Evolutionary conservation across 2,888 invertebrate genomes (phyloP), one percentile per base, ranked within the genome.

Genomic region (Molanna angustata): DNA sequence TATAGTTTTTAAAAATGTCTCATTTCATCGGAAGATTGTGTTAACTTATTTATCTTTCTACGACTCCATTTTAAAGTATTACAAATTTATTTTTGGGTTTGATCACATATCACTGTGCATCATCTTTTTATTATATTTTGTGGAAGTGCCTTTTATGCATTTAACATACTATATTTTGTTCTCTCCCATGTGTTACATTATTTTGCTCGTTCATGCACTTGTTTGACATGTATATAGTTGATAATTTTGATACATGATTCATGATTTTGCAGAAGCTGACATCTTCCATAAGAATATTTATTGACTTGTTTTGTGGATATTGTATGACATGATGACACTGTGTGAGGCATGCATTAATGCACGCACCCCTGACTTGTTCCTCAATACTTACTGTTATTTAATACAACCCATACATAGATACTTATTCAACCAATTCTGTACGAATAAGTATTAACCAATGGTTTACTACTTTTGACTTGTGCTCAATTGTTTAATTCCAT

Each of bases 141-240:
- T 54, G 52, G 49, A 54, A 57, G 57, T 57, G 57, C 57, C 57
- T 57, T 56, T 54, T 49, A 57, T 22, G 57, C 57, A 57, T 57
- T 54, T 54, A 54, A 57, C 57, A 50, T 48, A 48, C n/a, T 50
- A 53, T 33, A 52, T 46, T 20, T 37, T 52, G 11, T 47, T n/a
- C n/a, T n/a, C 20, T 42, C 17, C 47, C 20, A 14, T 33, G 21
- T 39, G 18, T 49, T 41, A 49, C 49, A 56, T 39, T 49, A 40
- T 48, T 44, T 48, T 56, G 32, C 43, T 49, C 44, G 37, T 43
- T 18, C 14, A 41, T 31, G 46, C 41, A 22, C 41, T 42, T 16
- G 47, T 51, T 40, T 17, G 52, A 33, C 19, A 17, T 37, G 19
- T 41, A 20, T 51, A n/a, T 20, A 33, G 18, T 6, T 52, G 37